Conservation (phyloP, 2,113 vertebrate species). For the Callaeas wilsoni region DNA sequence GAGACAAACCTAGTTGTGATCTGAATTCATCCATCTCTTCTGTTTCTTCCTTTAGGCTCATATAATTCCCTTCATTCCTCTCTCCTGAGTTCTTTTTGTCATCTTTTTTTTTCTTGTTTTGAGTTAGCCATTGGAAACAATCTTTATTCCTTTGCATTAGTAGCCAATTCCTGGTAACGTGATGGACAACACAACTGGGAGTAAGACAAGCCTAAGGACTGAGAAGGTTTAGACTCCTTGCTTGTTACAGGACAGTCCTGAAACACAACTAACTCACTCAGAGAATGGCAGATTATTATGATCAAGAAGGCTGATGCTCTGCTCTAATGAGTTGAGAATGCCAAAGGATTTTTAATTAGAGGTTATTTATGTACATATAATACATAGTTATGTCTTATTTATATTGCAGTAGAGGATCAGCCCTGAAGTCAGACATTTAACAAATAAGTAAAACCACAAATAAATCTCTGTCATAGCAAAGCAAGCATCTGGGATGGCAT, state of each 20-base stretch:
- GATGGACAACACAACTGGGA: background rate
- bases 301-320: background rate
- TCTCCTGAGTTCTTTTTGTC: background rate
- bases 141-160: background rate
- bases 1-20: background rate
- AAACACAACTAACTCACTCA: background rate
- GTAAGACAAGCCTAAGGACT: background rate
- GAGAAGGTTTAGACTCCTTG: background rate
- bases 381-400: conserved; percentile 3
- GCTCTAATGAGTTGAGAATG: background rate
- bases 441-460: background rate
- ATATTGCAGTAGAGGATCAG: background rate
- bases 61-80: background rate
- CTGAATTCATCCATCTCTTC: background rate
- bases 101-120: background rate
- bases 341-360: background rate
- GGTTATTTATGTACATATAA: background rate
- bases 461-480: background rate
- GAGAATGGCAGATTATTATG: background rate
- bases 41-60: background rate
- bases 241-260: background rate
- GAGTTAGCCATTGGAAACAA: background rate
- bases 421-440: conserved; percentile 1
- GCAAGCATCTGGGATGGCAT: background rate
- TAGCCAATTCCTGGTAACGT: background rate